Conservation (phyloP, 53 echinoderm and acorn worm genomes). For the Pentamera pediparva region DNA sequence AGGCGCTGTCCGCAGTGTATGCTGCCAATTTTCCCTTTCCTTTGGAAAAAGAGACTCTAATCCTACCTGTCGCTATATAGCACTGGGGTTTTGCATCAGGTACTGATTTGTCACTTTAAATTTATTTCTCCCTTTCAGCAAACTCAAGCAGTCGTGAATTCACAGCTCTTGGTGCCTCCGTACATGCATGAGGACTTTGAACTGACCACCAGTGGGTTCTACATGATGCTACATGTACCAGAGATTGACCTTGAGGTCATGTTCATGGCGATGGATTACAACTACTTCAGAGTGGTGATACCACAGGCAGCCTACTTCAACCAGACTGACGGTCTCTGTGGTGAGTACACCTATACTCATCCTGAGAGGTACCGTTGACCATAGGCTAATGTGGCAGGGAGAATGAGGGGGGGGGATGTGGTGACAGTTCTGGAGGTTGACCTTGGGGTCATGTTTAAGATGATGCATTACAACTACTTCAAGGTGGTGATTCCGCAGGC, state of each 20-base stretch:
- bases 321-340: conserved; percentile 76
- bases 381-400: too few relatives aligned
- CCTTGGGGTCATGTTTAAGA: conserved; percentile 58
- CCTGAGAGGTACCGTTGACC: too few relatives aligned
- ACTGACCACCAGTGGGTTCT: conserved; percentile 42
- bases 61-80: too few relatives aligned
- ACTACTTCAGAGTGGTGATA: conserved; percentile 67
- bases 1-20: too few relatives aligned
- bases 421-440: conserved; percentile 57
- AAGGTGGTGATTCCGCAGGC: conserved; percentile 58
- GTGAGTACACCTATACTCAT: conserved; percentile 62
- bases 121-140: conserved; percentile 27
- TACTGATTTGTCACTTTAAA: too few relatives aligned
- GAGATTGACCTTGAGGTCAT: conserved; percentile 63
- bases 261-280: conserved; percentile 47
- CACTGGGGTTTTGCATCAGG: too few relatives aligned
- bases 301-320: conserved; percentile 52
- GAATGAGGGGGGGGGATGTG: too few relatives aligned
- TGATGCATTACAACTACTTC: conserved; percentile 51
- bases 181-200: conserved; percentile 35
- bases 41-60: too few relatives aligned
- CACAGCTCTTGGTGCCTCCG: not conserved
- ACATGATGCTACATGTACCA: conserved; percentile 51
- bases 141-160: conserved; percentile 30
- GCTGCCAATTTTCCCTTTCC: too few relatives aligned